phyloP scores from a whole-genome alignment of 2,888 invertebrate genomes.

The Stenolophus ochropezus region DNA sequence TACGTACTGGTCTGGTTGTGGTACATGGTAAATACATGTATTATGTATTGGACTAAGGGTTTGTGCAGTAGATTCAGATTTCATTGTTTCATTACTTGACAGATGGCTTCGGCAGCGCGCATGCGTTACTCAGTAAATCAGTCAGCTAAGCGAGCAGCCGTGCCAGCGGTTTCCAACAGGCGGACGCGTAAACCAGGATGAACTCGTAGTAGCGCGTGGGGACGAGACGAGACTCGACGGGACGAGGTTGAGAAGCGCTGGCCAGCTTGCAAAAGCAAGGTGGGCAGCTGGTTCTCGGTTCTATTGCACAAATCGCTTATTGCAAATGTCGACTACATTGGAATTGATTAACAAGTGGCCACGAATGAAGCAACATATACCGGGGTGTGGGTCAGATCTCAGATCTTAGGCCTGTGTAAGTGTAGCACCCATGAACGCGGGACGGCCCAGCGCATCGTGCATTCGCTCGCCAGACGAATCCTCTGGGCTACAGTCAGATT shows the following conservation, averaged over 20 bases:
- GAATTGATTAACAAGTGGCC: conserved; percentile 48
- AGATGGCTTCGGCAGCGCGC: background rate
- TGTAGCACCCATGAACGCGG: conserved; percentile 53
- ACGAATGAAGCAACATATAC: conserved; percentile 46
- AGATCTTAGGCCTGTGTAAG: conserved; percentile 53
- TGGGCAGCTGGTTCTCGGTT: conserved; percentile 47
- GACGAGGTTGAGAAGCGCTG: background rate
- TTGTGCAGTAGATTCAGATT: conserved; percentile 4
- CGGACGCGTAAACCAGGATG: background rate
- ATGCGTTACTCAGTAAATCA: background rate
- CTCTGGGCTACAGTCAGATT: conserved; percentile 5
- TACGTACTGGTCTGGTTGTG: conserved; percentile 3
- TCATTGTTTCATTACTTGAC: conserved; percentile 6
- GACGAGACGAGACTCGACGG: no score
- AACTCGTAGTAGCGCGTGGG: no score
- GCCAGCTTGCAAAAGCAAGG: conserved; percentile 40
- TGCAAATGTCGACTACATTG: conserved; percentile 47
- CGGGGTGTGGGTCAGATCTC: conserved; percentile 7
- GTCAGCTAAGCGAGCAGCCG: background rate
- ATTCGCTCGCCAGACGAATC: background rate
- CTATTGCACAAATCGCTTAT: conserved; percentile 56
- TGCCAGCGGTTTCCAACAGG: background rate
- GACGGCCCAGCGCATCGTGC: conserved; percentile 45
- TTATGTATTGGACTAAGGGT: conserved; percentile 9
- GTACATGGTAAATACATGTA: conserved; percentile 23